Conservation (phyloP, 2,888 invertebrate species). For the Lepas anatifera region DNA sequence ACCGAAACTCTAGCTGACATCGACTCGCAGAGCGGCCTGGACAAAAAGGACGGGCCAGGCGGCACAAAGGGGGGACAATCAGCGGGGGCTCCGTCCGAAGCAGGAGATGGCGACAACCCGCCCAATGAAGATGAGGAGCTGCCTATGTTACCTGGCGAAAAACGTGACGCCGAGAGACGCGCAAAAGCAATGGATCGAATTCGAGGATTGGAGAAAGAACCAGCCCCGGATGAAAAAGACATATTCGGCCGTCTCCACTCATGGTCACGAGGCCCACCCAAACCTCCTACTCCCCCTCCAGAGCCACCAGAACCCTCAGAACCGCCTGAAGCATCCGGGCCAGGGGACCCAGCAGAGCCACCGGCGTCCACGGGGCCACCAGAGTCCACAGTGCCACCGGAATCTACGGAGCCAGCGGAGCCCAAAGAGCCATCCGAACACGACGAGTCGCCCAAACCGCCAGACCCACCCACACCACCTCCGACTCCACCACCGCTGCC, state of each 20-base stretch:
- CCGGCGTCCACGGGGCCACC: background rate
- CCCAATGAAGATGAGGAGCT: constrained; percentile 12
- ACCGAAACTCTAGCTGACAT: background rate
- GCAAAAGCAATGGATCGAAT: constrained; percentile 6
- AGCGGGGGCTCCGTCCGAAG: constrained; percentile 6
- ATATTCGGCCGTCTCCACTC: background rate
- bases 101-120: constrained; percentile 12
- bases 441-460: too few relatives aligned
- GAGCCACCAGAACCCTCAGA: background rate
- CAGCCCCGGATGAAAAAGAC: background rate
- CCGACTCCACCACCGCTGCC: background rate
- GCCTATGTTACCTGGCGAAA: background rate
- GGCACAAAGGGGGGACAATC: constrained; percentile 10
- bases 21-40: constrained; percentile 17
- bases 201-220: background rate
- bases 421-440: too few relatives aligned
- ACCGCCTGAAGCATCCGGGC: too few relatives aligned
- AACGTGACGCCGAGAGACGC: background rate
- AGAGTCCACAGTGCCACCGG: too few relatives aligned
- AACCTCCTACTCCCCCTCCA: background rate
- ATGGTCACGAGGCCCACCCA: background rate
- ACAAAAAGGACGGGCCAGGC: constrained; percentile 19
- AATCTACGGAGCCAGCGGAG: too few relatives aligned
- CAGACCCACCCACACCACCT: background rate
- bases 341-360: too few relatives aligned